These are phyloP conservation scores for Bursaphelenchus okinawaensis DNA, from an alignment of 2,888 invertebrate genomes.

Conservation along the genomic window DNA sequence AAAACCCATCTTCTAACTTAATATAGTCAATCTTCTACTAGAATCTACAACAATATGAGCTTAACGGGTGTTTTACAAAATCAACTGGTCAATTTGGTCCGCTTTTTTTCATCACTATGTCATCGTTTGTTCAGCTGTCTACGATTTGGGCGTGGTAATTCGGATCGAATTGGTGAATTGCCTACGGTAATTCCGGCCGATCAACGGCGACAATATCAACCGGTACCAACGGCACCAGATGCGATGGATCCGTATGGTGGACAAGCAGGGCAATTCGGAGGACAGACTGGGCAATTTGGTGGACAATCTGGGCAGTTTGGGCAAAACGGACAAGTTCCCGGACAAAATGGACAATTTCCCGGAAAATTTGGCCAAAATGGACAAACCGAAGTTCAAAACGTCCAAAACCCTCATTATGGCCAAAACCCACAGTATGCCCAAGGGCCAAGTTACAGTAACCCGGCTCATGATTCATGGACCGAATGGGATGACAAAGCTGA, in stretches of 20 bases:
- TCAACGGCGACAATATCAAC: no score
- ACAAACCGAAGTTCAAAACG: no score
- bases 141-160: neutral
- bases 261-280: no score
- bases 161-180: slow-evolving; percentile 36
- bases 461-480: slow-evolving; percentile 29
- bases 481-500: slow-evolving; percentile 35
- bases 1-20: no score
- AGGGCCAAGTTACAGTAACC: no score
- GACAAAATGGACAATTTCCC: no score
- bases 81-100: neutral
- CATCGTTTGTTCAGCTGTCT: neutral
- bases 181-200: slow-evolving; percentile 27
- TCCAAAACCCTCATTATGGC: no score
- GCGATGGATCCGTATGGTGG: no score
- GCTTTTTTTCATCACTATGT: neutral
- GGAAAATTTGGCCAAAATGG: neutral
- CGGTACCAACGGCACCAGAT: no score
- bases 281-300: neutral
- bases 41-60: no score
- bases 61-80: neutral
- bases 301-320: neutral
- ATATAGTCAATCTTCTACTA: no score
- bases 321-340: neutral
- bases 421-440: no score